Evolutionary conservation across 2,113 vertebrate genomes (phyloP).

Genomic region (Xiphophorus couchianus): DNA sequence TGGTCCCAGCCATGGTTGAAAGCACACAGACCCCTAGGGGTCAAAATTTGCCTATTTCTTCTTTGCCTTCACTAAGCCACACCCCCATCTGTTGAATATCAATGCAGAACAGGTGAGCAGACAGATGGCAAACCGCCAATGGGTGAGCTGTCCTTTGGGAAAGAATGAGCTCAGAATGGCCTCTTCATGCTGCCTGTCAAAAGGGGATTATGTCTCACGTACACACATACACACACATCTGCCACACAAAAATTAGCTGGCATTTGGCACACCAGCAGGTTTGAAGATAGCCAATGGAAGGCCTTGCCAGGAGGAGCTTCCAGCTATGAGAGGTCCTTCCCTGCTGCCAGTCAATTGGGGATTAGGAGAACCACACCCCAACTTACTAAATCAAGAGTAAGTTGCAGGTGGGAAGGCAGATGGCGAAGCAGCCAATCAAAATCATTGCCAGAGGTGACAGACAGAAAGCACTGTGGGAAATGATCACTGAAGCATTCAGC

Average conservation of each 20-base stretch:
- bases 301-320: conserved; percentile 67
- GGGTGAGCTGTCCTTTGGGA: conserved; percentile 60
- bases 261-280: conserved; percentile 56
- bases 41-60: conserved; percentile 30
- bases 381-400: conserved; percentile 69
- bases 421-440: conserved; percentile 69
- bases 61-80: conserved; percentile 48
- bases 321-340: conserved; percentile 72
- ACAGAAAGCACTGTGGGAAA: conserved; percentile 58
- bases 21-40: conserved; percentile 28
- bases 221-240: conserved; percentile 57
- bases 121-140: conserved; percentile 71
- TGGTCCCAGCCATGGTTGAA: conserved; percentile 33
- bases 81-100: conserved; percentile 56
- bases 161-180: conserved; percentile 54
- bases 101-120: conserved; percentile 66
- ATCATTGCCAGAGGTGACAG: conserved; percentile 73
- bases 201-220: conserved; percentile 65
- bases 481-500: conserved; percentile 17
- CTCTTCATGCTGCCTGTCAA: conserved; percentile 76
- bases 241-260: conserved; percentile 60
- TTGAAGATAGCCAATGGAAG: conserved; percentile 61
- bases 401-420: conserved; percentile 70
- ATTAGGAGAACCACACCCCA: conserved; percentile 74
- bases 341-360: conserved; percentile 81